phyloP scores from a whole-genome alignment of 2,113 vertebrate genomes.

The Tangachromis dhanisi region DNA sequence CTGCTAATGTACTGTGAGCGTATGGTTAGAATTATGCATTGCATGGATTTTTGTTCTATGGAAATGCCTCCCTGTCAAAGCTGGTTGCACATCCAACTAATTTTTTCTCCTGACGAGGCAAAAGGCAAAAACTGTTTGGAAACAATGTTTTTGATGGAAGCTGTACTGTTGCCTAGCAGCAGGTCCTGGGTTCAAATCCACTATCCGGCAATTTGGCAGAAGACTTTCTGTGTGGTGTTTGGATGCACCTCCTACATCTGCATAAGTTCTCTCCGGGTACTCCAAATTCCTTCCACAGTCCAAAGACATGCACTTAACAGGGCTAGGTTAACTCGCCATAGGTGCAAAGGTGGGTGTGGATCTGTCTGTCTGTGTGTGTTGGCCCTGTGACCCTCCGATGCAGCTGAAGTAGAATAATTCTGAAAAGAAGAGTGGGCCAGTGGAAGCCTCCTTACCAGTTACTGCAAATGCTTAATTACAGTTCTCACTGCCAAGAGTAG shows the following conservation, averaged over 20 bases:
- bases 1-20: background rate
- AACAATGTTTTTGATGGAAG: background rate
- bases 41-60: rapidly evolving
- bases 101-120: rapidly evolving
- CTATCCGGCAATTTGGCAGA: rapidly evolving
- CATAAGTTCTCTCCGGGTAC: rapidly evolving
- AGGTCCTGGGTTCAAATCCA: background rate
- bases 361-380: rapidly evolving
- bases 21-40: background rate
- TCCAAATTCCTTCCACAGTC: rapidly evolving
- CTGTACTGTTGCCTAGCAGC: background rate
- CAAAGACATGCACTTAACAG: background rate
- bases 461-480: background rate
- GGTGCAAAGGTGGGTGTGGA: background rate
- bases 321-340: rapidly evolving
- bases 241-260: background rate
- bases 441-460: background rate
- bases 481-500: background rate
- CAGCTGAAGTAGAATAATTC: background rate
- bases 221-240: background rate
- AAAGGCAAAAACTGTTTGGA: background rate
- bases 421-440: background rate
- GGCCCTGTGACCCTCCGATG: background rate
- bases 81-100: background rate
- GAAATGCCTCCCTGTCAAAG: background rate